phyloP scores from a whole-genome alignment of 1,140 invertebrate genomes.

The Tyrophagus putrescentiae region DNA sequence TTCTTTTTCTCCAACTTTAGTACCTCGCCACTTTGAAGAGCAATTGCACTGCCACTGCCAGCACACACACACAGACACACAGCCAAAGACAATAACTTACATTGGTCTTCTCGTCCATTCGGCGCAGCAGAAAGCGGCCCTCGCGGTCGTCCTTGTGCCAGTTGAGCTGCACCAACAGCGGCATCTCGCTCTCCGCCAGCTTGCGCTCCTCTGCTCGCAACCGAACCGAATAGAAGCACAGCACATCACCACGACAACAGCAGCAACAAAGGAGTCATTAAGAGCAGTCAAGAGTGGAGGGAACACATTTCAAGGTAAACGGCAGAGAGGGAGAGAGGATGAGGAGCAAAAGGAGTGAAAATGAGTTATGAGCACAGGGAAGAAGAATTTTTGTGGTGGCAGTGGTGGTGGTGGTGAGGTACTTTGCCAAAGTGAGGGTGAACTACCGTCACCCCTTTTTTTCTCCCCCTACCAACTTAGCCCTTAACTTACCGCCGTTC shows the following conservation, averaged over 20 bases:
- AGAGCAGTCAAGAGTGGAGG: no score
- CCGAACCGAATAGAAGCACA: neutral
- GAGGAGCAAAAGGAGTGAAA: neutral
- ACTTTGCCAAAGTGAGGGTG: no score
- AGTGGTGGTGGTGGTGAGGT: no score
- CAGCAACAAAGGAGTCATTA: no score
- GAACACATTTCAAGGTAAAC: no score
- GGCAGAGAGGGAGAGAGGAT: no score
- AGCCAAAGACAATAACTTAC: slow-evolving; percentile 23
- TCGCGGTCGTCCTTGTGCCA: slow-evolving; percentile 97
- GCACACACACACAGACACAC: neutral
- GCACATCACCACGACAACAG: no score
- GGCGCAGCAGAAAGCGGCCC: slow-evolving; percentile 81
- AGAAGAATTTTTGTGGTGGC: no score
- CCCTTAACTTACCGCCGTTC: slow-evolving; percentile 52
- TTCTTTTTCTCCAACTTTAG: no score
- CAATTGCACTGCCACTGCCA: neutral
- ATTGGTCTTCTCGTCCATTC: slow-evolving; percentile 55
- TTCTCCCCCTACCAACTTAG: neutral
- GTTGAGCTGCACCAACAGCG: slow-evolving; percentile 91
- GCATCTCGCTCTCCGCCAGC: slow-evolving; percentile 75
- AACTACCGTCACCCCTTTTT: neutral
- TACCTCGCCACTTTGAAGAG: neutral
- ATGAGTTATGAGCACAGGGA: no score
- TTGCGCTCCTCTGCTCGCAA: slow-evolving; percentile 62